Evolutionary conservation across 2,113 vertebrate genomes (phyloP).

Genomic region (Marcusenius ussheri): DNA sequence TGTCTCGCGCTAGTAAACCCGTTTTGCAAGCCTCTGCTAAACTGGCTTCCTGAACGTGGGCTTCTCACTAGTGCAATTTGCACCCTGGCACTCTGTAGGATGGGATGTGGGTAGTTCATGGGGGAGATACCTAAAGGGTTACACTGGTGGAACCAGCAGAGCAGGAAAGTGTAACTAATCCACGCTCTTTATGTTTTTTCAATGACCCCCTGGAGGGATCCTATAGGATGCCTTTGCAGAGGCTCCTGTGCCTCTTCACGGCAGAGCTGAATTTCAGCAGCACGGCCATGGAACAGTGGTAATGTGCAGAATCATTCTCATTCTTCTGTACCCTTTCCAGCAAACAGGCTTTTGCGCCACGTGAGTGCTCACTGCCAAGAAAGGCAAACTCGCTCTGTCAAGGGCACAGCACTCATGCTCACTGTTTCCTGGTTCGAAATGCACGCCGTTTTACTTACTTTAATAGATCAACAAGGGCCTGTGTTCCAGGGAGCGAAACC

Average conservation of each 20-base stretch:
- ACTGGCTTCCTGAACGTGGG: not conserved
- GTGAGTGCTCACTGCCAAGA: not conserved
- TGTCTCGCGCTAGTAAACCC: not conserved
- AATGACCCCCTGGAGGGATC: not conserved
- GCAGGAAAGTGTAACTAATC: not conserved
- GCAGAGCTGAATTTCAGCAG: not conserved
- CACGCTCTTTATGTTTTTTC: not conserved
- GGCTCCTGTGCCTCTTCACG: not conserved
- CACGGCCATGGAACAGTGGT: not conserved
- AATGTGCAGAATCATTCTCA: not conserved
- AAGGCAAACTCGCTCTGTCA: not conserved
- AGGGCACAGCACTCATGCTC: not conserved
- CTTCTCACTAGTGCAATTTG: not conserved
- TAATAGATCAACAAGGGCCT: conserved; percentile 12
- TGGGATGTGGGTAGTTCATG: not conserved
- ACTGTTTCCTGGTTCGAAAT: not conserved
- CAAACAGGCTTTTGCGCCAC: not conserved
- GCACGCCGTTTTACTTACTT: conserved; percentile 11
- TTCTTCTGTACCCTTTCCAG: not conserved
- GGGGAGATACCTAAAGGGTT: not conserved
- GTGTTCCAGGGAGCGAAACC: conserved; percentile 17
- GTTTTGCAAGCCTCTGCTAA: not conserved
- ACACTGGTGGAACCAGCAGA: not conserved
- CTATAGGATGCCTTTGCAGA: not conserved
- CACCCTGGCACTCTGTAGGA: conserved; percentile 1